Percentiles rank a stretch among this genome's conserved stretches.
phyloP scores from a whole-genome alignment of 2,888 invertebrate genomes.

The Callimorpha dominula region DNA sequence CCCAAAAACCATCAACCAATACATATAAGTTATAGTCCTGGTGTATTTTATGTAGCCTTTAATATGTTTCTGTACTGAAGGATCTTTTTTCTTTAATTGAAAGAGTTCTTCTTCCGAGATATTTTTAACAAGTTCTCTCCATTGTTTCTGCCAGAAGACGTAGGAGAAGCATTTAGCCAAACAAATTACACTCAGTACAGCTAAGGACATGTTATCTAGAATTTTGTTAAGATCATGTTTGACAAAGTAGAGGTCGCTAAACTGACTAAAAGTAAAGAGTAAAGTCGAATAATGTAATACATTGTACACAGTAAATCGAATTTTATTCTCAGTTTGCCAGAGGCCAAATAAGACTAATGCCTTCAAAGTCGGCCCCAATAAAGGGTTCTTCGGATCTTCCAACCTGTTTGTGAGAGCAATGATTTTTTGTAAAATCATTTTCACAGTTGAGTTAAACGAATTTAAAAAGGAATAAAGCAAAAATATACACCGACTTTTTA shows the following conservation, averaged over 20 bases:
- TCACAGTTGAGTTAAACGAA: neutral
- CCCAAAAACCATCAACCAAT: constrained; percentile 61
- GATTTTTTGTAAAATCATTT: constrained; percentile 56
- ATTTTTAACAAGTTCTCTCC: constrained; percentile 34
- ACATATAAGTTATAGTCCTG: constrained; percentile 63
- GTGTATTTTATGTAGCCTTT: constrained; percentile 63
- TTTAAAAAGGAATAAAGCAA: constrained; percentile 18
- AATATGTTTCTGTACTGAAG: constrained; percentile 46
- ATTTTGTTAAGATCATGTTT: constrained; percentile 62
- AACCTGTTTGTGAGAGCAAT: constrained; percentile 52
- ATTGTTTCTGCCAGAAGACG: constrained; percentile 46
- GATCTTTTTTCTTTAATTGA: constrained; percentile 51
- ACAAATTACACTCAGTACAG: constrained; percentile 58
- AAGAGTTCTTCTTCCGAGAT: constrained; percentile 59
- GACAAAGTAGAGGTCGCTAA: constrained; percentile 61
- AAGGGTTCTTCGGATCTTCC: constrained; percentile 67
- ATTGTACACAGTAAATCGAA: constrained; percentile 54
- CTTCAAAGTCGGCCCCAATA: constrained; percentile 70
- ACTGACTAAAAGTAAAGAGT: constrained; percentile 59
- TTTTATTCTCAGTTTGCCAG: constrained; percentile 58
- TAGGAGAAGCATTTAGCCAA: constrained; percentile 58
- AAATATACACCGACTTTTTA: constrained; percentile 25
- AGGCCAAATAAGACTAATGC: constrained; percentile 67
- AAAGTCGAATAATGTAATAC: constrained; percentile 52
- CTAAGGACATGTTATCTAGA: constrained; percentile 64